Conservation (phyloP, 2,888 invertebrate genomes). For the Rambutsinella grinnellia region DNA sequence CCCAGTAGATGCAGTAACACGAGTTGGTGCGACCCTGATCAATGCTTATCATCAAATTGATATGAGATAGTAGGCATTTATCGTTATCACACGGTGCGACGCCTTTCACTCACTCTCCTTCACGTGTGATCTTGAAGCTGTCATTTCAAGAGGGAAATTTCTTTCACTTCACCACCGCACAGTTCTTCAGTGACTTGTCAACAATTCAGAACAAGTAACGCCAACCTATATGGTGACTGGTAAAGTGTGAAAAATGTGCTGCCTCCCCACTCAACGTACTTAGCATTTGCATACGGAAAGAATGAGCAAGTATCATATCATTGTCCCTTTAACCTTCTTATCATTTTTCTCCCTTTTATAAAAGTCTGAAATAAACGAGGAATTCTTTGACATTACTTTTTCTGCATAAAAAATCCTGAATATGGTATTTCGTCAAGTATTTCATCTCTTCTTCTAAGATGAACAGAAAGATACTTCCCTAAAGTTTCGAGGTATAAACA, state of each 20-base stretch:
- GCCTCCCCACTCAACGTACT: neutral
- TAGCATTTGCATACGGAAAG: neutral
- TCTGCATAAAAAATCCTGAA: neutral
- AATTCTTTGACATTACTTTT: neutral
- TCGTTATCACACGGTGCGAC: neutral
- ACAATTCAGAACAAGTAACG: no score
- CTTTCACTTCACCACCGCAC: no score
- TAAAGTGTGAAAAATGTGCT: neutral
- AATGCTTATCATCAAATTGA: neutral
- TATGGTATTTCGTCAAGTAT: neutral
- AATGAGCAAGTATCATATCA: neutral
- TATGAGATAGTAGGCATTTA: neutral
- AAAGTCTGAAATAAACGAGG: neutral
- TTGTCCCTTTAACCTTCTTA: neutral
- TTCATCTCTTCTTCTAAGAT: neutral
- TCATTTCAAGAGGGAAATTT: no score
- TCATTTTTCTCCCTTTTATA: neutral
- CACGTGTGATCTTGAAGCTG: no score
- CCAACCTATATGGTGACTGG: neutral
- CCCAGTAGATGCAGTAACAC: no score
- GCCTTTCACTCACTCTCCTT: neutral
- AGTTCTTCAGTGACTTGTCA: no score
- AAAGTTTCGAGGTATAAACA: no score
- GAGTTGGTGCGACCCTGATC: neutral
- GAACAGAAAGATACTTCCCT: neutral